Evolutionary conservation across 2,888 invertebrate species (phyloP).

Genomic region (Trilocha varians): DNA sequence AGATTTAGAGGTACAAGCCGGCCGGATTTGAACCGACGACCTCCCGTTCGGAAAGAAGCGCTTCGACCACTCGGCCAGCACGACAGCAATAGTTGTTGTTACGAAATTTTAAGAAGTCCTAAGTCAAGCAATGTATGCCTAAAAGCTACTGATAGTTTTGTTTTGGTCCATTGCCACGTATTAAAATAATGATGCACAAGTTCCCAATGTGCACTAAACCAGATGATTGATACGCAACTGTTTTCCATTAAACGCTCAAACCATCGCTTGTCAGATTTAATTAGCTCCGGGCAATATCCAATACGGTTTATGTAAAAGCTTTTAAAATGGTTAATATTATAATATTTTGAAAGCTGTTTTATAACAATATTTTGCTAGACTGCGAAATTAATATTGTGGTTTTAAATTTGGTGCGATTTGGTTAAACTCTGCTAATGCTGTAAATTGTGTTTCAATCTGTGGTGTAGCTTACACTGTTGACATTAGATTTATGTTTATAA

Average conservation of each 20-base stretch:
- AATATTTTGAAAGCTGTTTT: not conserved
- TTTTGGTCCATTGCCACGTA: too few species aligned
- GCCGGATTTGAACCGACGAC: too few species aligned
- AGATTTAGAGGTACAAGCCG: too few species aligned
- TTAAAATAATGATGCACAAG: too few species aligned
- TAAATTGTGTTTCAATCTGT: constrained; percentile 50
- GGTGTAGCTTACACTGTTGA: constrained; percentile 23
- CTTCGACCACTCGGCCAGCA: too few species aligned
- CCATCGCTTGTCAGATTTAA: constrained; percentile 21
- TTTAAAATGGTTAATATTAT: constrained; percentile 2
- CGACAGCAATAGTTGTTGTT: too few species aligned
- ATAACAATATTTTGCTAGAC: not conserved
- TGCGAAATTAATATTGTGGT: not conserved
- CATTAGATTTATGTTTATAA: too few species aligned
- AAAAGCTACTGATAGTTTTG: too few species aligned
- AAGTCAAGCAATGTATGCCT: too few species aligned
- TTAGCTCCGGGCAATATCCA: constrained; percentile 21
- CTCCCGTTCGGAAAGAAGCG: too few species aligned
- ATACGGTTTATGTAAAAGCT: constrained; percentile 4
- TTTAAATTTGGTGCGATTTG: not conserved
- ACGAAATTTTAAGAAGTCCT: too few species aligned
- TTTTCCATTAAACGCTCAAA: constrained; percentile 48
- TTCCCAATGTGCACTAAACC: too few species aligned
- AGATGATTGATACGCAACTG: constrained; percentile 39
- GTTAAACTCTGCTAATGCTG: not conserved